These are phyloP conservation scores for Potorous gilbertii DNA, from an alignment of 2,797 vertebrate species.

Conservation along the genomic window DNA sequence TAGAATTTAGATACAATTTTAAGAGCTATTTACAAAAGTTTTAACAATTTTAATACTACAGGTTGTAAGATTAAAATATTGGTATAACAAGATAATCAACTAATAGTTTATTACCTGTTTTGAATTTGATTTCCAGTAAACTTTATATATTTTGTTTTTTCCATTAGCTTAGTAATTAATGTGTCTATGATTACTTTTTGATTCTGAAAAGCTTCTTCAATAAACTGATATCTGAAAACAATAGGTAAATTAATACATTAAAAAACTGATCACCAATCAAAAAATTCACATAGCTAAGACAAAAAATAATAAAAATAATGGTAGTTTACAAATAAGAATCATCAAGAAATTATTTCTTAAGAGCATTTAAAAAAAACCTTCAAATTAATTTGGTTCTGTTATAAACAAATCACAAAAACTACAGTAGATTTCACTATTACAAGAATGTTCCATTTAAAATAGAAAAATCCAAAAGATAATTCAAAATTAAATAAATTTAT, in stretches of 20 bases:
- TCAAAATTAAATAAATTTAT: background rate
- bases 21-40: background rate
- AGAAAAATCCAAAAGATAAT: background rate
- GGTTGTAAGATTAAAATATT: background rate
- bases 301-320: background rate
- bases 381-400: background rate
- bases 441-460: background rate
- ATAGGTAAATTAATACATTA: conserved; percentile 65
- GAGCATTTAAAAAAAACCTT: background rate
- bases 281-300: conserved; percentile 18
- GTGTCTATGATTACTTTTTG: conserved; percentile 97
- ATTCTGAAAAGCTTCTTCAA: conserved; percentile 98
- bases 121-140: conserved; percentile 94
- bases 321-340: conserved; percentile 8
- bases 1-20: background rate
- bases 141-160: conserved; percentile 96
- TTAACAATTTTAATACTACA: background rate
- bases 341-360: background rate
- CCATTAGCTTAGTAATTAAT: conserved; percentile 95
- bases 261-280: conserved; percentile 41
- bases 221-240: conserved; percentile 92
- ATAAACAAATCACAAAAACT: background rate
- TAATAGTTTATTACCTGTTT: conserved; percentile 87
- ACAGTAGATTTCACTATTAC: background rate
- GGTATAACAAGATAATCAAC: conserved; percentile 26